phyloP scores from a whole-genome alignment of 2,888 invertebrate species.

The Panopea generosa region DNA sequence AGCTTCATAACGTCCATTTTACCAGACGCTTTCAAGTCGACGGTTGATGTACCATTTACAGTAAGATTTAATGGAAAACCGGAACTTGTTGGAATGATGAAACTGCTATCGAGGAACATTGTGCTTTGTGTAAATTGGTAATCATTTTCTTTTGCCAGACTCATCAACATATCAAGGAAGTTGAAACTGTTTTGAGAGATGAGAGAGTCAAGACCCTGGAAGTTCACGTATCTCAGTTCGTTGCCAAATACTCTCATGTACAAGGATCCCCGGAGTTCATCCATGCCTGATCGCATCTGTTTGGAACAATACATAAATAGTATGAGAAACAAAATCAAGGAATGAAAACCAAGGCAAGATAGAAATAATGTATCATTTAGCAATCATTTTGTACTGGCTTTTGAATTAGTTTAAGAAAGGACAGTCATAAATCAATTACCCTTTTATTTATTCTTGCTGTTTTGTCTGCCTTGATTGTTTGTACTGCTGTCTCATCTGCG shows the following conservation, averaged over 20 bases:
- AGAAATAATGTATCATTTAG: neutral
- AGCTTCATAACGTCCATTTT: conserved; percentile 89
- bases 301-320: neutral
- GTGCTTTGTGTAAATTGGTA: conserved; percentile 88
- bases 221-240: conserved; percentile 87
- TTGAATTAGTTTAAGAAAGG: too few relatives aligned
- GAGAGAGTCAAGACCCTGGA: conserved; percentile 60
- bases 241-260: conserved; percentile 96
- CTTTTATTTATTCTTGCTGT: conserved; percentile 63
- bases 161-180: conserved; percentile 67
- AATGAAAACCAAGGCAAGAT: neutral
- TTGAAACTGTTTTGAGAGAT: conserved; percentile 54
- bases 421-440: conserved; percentile 34
- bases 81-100: conserved; percentile 92
- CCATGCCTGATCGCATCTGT: conserved; percentile 60
- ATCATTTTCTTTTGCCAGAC: conserved; percentile 71
- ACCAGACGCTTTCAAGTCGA: conserved; percentile 93
- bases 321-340: neutral
- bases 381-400: neutral
- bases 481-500: conserved; percentile 56
- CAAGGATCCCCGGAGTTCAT: conserved; percentile 86
- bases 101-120: conserved; percentile 94
- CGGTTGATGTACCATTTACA: conserved; percentile 93
- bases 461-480: conserved; percentile 62
- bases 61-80: conserved; percentile 95